A percentile compares a stretch with the other conserved stretches of the same genome.
These are phyloP conservation scores for Dipodomys merriami DNA, from an alignment of 2,113 vertebrate genomes.

Conservation along the genomic window DNA sequence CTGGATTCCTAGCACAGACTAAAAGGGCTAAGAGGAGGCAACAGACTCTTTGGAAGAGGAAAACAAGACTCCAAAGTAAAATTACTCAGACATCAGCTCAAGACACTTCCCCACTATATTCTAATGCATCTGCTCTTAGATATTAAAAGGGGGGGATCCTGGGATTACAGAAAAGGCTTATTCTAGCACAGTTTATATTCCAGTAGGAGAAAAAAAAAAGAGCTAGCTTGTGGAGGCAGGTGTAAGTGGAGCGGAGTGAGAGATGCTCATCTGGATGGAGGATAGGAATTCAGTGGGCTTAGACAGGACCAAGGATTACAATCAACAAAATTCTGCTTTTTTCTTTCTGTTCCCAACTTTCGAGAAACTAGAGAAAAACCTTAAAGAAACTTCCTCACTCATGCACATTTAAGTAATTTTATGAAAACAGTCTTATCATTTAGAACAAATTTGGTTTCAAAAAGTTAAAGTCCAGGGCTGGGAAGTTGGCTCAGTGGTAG, in stretches of 20 bases:
- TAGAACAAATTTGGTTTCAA: constrained; percentile 7
- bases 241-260: no score
- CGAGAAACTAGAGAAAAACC: not conserved
- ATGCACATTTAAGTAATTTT: not conserved
- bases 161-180: not conserved
- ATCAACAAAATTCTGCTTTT: not conserved
- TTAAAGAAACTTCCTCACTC: not conserved
- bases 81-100: not conserved
- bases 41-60: not conserved
- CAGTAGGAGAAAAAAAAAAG: not conserved
- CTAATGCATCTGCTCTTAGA: not conserved
- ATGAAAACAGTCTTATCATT: not conserved
- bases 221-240: no score
- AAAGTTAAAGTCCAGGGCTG: not conserved
- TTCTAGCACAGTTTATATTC: not conserved
- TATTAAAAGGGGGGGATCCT: not conserved
- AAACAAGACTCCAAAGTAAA: not conserved
- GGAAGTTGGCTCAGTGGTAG: no score
- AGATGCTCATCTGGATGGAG: not conserved
- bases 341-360: not conserved
- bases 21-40: not conserved
- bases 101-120: not conserved
- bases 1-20: not conserved
- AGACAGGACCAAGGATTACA: not conserved
- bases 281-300: not conserved